Base-by-base conservation (phyloP, 1,140 invertebrate genomes). In the Drosophila punjabiensis region DNA sequence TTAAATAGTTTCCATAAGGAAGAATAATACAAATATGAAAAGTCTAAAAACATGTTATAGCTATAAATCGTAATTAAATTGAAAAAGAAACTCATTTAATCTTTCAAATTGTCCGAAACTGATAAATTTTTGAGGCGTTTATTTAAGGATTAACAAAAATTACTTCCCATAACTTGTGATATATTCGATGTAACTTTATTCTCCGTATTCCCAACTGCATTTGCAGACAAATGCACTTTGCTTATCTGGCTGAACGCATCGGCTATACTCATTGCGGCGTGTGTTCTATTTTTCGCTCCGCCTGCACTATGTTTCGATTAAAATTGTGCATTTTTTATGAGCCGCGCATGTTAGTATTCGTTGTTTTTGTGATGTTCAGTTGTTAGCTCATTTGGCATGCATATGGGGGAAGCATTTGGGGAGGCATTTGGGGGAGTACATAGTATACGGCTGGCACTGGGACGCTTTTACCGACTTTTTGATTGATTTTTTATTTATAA, bases 401-500 rank as follows among this genome's bases (percentile, higher is more conserved):
- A 75, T 70, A 69, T 70, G 65, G 60, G 48, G 24, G 41, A 24
- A 24, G 83, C 50, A 75, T 70, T 66, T 70, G 65, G 60, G 24
- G 41, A 13, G 52, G 28, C 5, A 53, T 53, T 41, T 8, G n/a
- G 18, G 37, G 14, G 35, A 28, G 24, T 16, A 28, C 13, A 9
- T 3, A n/a, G 24, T 28, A 16, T 28, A 16, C 55, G 20, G 3
- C 18, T 14, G 24, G 33, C 32, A 48, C 66, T 59, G 28, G 55
- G 50, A 47, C 37, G 43, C 48, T 63, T 45, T 82, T 56, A 67
- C 64, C 53, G 62, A 68, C 81, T 76, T 76, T 84, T 90, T 79
- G 85, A 89, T 89, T 89, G 85, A 89, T 89, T 90, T 89, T 89
- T 86, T 90, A 88, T 89, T 90, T 79, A 86, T 81, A 79, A 71